Evolutionary conservation across 2,888 invertebrate species (phyloP), one percentile per base, ranked within the genome.

Genomic region (Ochlodes sylvanus): DNA sequence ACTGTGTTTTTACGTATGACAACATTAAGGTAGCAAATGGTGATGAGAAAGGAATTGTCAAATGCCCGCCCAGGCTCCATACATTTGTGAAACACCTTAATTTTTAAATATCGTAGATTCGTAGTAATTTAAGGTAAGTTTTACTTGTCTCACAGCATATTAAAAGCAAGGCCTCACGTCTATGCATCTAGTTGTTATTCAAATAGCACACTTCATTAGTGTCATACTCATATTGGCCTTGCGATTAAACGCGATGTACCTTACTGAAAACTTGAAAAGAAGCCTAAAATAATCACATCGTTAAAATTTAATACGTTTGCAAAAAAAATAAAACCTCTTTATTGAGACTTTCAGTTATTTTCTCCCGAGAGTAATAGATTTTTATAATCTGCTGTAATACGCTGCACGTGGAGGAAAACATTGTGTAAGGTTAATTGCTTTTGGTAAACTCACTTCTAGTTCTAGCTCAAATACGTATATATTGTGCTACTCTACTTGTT

Each of bases 141-240:
- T 38, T 12, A 12, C 9, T 12, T 12, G 38, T 38, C 38, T 27
- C 27, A 27, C 2, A 50, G 19, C 34, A 56, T 27, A 56, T 38
- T 32, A 15, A 34, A 32, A 56, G 32, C 17, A 32, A 34, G 34
- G n/a, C 34, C 34, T 3, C 15, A 56, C 34, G 55, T 38, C 17
- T 17, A 56, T 32, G 3, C 34, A 34, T 38, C 34, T 56, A 56
- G 15, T 56, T 56, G 32, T 32, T 56, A 56, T 56, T 56, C 55
- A 15, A 34, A 34, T 5, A 34, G 17, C 32, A 54, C 2, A 32
- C 15, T 34, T 56, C 32, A 27, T 55, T 55, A 55, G 7, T 4
- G 55, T n/a, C 32, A 32, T 32, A 55, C 27, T 7, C 9, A n/a
- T 15, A 55, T n/a, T 9, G 32, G 52, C 9, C 21, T 52, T 52